Base-by-base conservation (phyloP, 2,797 vertebrate species). In the Moxostoma hubbsi region DNA sequence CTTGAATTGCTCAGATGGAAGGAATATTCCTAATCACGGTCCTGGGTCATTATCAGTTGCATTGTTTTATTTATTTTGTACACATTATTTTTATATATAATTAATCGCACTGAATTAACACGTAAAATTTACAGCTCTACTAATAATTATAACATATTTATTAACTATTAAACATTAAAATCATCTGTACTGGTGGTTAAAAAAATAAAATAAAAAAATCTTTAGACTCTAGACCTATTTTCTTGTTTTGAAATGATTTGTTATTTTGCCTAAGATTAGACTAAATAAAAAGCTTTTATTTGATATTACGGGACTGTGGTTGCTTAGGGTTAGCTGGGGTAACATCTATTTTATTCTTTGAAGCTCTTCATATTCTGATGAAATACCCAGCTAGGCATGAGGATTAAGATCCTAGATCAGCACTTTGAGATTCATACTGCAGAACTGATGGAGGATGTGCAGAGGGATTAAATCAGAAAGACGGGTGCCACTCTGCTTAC, bases 401-500 rank as follows among this genome's bases (percentile, higher is more conserved):
- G 43, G 61, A 63, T 43, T 13, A 2, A 13, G 13, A 13, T 43
- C 36, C 11, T 43, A 62, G 24, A 62, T 43, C 18, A 43, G 61
- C 24, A 43, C 8, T 62, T 63, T 10, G 10, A 61, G 18, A 61
- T 36, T 61, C 4, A 36, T 61, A 11, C 24, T 61, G 6, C 36
- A 63, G 6, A 59, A 16, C 24, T 46, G 64, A 50, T 53, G 64
- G 47, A 13, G 1, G 9, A 24, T 7, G 10, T 13, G 51, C 16
- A 11, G 11, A 65, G 46, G 7, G 62, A 46, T 11, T 63, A 12
- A 10, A 54, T 72, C 51, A 51, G 49, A n/a, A 43, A 36, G 12
- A 58, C 46, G 8, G 47, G 70, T 62, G 49, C 12, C 9, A 13
- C 49, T 62, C 46, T 50, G 54, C 65, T 75, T 8, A 45, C 66